Conservation (phyloP, 1,140 invertebrate genomes). For the Heliconius himera region DNA sequence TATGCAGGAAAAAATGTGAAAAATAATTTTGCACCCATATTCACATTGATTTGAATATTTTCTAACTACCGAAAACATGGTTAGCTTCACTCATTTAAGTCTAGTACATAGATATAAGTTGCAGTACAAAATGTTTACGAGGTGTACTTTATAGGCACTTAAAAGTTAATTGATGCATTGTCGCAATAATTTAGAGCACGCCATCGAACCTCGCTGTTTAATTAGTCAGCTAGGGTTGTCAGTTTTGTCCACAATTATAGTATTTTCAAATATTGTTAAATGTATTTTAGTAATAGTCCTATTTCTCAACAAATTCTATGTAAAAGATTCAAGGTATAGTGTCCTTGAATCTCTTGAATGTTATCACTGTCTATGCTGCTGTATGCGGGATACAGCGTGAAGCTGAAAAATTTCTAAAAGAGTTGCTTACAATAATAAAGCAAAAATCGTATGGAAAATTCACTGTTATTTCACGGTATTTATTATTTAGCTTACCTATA, state of each 20-base stretch:
- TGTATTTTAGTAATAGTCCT: not conserved
- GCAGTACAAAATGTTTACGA: slow-evolving; percentile 31
- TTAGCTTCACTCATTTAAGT: not conserved
- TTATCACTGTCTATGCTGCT: too few species aligned
- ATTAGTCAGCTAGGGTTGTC: slow-evolving; percentile 55
- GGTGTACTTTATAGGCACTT: slow-evolving; percentile 47
- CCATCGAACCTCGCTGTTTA: slow-evolving; percentile 56
- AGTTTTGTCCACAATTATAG: not conserved
- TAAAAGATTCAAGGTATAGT: too few species aligned
- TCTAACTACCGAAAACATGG: not conserved
- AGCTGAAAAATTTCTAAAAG: too few species aligned
- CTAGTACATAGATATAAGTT: slow-evolving; percentile 19
- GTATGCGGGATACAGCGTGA: too few species aligned
- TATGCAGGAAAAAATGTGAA: too few species aligned
- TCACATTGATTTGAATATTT: not conserved
- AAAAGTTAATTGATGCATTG: slow-evolving; percentile 65
- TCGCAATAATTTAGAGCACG: slow-evolving; percentile 63
- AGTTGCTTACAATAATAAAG: too few species aligned
- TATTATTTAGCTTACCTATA: too few species aligned
- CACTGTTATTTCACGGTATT: too few species aligned
- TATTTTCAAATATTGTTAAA: not conserved
- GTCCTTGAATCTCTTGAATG: too few species aligned
- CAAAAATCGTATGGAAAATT: too few species aligned
- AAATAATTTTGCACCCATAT: not conserved
- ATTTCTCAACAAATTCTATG: too few species aligned